Percentiles rank a stretch among this genome's conserved stretches.
phyloP scores from a whole-genome alignment of 2,113 vertebrate genomes.

The Rhombomys opimus region DNA sequence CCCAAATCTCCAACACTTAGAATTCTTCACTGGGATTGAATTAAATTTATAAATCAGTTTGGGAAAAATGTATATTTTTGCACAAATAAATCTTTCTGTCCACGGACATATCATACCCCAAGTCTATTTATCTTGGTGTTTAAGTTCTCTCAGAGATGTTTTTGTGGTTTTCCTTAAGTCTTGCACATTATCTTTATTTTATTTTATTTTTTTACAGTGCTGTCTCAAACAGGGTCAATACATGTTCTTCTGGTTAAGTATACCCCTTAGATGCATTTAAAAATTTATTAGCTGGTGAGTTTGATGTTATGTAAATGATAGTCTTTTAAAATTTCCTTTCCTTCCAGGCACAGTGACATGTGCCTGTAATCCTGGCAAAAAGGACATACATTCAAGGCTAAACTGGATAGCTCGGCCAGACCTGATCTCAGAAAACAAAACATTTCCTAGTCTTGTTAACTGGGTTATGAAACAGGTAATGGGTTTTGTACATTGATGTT shows the following conservation, averaged over 20 bases:
- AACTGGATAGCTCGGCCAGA: not conserved
- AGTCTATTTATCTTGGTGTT: not conserved
- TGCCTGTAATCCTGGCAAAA: not conserved
- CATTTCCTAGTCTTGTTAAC: not conserved
- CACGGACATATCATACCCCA: not conserved
- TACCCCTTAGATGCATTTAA: not conserved
- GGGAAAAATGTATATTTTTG: not conserved
- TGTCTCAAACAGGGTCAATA: not conserved
- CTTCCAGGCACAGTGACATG: not conserved
- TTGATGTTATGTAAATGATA: not conserved
- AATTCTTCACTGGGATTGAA: not conserved
- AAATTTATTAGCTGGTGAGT: constrained; percentile 2
- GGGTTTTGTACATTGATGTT: not conserved
- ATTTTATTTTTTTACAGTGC: not conserved
- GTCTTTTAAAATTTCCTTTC: not conserved
- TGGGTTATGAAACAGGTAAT: not conserved
- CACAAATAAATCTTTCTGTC: not conserved
- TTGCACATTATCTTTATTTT: not conserved
- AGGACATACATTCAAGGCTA: not conserved
- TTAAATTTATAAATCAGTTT: not conserved
- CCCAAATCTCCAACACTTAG: not conserved
- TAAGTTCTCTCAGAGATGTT: constrained; percentile 31
- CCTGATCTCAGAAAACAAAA: not conserved
- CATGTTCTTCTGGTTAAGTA: not conserved
- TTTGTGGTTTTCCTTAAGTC: not conserved